Evolutionary conservation across 2,797 vertebrate genomes (phyloP), one percentile per base, ranked within the genome.

Genomic region (Ibycter americanus): DNA sequence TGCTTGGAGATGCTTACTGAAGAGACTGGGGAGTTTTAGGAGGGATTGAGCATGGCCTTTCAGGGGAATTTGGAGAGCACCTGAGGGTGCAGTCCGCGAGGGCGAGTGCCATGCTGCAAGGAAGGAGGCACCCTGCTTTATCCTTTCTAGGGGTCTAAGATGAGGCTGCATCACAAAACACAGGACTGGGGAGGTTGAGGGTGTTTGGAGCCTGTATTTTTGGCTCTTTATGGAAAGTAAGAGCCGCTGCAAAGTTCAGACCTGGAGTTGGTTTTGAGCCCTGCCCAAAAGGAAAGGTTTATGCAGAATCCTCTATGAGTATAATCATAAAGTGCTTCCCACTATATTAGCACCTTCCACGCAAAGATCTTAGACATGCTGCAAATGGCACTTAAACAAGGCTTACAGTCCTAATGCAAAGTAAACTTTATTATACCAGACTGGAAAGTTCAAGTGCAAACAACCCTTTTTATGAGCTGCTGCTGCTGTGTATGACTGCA

Each of bases 381-480:
- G 25, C 55, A 93, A 71, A 83, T 44, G 77, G 83, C 93, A 84
- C 66, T 97, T 93, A 85, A 85, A 23, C 29, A 42, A 63, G 31
- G 16, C 36, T 89, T 51, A n/a, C 2, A 32, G 59, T 17, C 71
- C 26, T 72, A 58, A 71, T 59, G 83, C 46, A 76, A 63, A 71
- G 56, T 11, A 56, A 90, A 55, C 49, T 95, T 92, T 72, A 89
- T 92, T 80, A 85, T 56, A 55, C 74, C 78, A 71, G 83, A 8
- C 49, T 68, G 68, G 44, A 96, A 71, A 87, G 65, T 88, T 85
- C 88, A 92, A 90, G 83, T 94, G 81, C 95, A 96, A 96, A 91
- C 51, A 73, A 23, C 23, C 52, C 38, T 80, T 66, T 95, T 95
- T 96, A 93, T 12, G 88, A 94, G 81, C 89, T 94, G 92, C 93